Evolutionary conservation across 2,113 vertebrate genomes (phyloP).

Genomic region (Conger conger): DNA sequence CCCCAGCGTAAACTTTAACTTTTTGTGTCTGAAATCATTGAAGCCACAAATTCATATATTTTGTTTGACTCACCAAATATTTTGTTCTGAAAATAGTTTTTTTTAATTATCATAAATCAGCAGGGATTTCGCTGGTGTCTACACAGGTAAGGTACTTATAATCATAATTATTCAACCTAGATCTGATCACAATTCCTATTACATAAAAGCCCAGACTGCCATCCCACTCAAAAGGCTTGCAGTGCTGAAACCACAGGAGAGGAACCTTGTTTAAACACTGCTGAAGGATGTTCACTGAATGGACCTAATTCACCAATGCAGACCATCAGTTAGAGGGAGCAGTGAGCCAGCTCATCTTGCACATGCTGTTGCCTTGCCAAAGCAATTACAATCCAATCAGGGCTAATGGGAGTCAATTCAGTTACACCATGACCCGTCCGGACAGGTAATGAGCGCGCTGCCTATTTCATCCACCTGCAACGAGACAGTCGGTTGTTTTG

Average conservation of each 20-base stretch:
- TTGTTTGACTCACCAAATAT: too few relatives aligned
- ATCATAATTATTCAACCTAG: too few relatives aligned
- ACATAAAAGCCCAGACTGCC: neutral
- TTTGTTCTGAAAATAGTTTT: too few relatives aligned
- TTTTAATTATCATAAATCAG: too few relatives aligned
- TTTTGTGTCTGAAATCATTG: too few relatives aligned
- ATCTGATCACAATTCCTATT: neutral
- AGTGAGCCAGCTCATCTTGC: neutral
- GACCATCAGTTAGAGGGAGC: neutral
- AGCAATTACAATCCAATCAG: conserved; percentile 34
- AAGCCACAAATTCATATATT: too few relatives aligned
- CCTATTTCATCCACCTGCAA: neutral
- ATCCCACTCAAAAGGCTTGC: neutral
- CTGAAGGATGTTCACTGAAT: neutral
- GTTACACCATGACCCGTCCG: conserved; percentile 17
- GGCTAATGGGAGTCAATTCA: conserved; percentile 40
- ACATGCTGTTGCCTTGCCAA: conserved; percentile 27
- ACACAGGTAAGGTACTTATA: too few relatives aligned
- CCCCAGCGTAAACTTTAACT: too few relatives aligned
- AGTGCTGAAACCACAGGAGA: neutral
- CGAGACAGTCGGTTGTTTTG: neutral
- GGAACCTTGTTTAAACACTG: neutral
- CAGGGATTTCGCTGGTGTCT: too few relatives aligned
- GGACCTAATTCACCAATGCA: neutral
- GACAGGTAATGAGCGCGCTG: neutral